These are phyloP conservation scores for Cantharis lateralis DNA, from an alignment of 2,888 invertebrate genomes.

Conservation along the genomic window DNA sequence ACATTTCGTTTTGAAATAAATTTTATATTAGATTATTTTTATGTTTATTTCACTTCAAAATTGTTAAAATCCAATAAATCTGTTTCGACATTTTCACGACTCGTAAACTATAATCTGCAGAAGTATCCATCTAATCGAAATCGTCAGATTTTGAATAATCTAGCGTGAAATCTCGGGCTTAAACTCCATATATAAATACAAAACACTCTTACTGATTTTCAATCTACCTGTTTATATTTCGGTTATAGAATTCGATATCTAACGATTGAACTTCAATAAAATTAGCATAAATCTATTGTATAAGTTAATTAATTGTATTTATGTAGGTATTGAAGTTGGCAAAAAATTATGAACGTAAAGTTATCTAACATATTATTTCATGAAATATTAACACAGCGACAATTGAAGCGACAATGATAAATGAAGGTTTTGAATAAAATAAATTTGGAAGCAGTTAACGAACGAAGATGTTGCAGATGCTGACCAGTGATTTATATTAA, in stretches of 20 bases:
- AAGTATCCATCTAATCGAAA: background rate
- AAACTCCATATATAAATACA: background rate
- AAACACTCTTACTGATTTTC: background rate
- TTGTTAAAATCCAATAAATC: background rate
- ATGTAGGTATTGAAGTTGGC: background rate
- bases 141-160: background rate
- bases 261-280: background rate
- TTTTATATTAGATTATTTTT: background rate
- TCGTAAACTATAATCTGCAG: background rate
- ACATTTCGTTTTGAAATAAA: too few relatives aligned
- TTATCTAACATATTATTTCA: background rate
- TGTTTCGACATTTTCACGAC: background rate
- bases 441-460: background rate
- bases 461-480: background rate
- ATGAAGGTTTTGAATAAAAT: background rate
- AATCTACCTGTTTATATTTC: background rate
- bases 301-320: background rate
- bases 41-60: background rate
- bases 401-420: background rate
- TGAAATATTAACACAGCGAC: background rate
- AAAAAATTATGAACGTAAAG: background rate
- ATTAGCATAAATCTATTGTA: background rate
- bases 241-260: background rate
- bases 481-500: slow-evolving; percentile 10
- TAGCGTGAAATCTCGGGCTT: background rate